phyloP scores from a whole-genome alignment of 2,888 invertebrate genomes.

The Tuta absoluta region DNA sequence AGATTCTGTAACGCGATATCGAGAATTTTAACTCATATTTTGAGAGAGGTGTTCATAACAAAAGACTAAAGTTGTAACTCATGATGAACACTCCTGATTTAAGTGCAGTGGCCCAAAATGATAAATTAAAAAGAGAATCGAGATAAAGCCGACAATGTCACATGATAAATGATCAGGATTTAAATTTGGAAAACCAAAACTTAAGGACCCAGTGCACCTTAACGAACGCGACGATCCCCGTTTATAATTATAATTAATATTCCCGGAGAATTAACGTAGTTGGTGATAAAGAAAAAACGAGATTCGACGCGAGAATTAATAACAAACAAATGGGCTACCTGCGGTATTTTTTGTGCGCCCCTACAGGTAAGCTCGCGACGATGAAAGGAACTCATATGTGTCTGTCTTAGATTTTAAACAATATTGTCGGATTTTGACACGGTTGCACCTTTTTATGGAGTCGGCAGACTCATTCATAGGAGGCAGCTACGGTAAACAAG shows the following conservation, averaged over 20 bases:
- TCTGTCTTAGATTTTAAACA: slow-evolving; percentile 77
- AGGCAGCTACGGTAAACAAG: slow-evolving; percentile 53
- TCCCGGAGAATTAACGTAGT: slow-evolving; percentile 79
- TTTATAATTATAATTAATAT: slow-evolving; percentile 82
- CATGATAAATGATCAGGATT: slow-evolving; percentile 80
- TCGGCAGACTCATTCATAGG: slow-evolving; percentile 68
- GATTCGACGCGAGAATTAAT: slow-evolving; percentile 80
- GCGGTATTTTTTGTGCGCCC: slow-evolving; percentile 77
- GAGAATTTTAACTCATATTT: slow-evolving; percentile 10
- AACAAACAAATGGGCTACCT: slow-evolving; percentile 82
- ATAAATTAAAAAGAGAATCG: slow-evolving; percentile 59
- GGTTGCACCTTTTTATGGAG: slow-evolving; percentile 72
- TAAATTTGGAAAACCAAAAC: slow-evolving; percentile 72
- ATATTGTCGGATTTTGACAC: slow-evolving; percentile 76
- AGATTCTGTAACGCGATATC: slow-evolving; percentile 14
- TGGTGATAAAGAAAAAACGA: slow-evolving; percentile 68
- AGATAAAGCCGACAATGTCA: slow-evolving; percentile 77
- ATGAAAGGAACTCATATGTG: slow-evolving; percentile 76
- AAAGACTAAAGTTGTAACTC: slow-evolving; percentile 42
- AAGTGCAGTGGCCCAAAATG: slow-evolving; percentile 41
- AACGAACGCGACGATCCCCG: slow-evolving; percentile 74
- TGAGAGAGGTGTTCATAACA: slow-evolving; percentile 21
- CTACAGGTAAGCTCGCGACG: slow-evolving; percentile 74
- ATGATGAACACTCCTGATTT: slow-evolving; percentile 43
- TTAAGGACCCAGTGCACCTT: slow-evolving; percentile 63